These are phyloP conservation scores for Aradophagus sp. DNA, from an alignment of 1,140 invertebrate genomes.

Conservation along the genomic window DNA sequence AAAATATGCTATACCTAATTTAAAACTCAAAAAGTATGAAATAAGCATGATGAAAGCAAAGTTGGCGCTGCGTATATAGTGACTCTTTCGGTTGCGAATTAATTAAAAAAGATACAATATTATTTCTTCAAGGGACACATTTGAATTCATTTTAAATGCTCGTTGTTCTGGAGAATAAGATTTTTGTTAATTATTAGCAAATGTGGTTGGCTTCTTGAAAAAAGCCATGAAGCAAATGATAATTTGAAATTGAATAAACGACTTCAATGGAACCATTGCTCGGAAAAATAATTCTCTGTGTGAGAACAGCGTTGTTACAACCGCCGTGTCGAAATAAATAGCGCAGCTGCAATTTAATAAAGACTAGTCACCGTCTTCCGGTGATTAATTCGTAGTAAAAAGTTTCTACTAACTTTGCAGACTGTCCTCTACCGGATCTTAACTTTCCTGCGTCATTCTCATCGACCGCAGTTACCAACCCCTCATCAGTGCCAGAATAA, in stretches of 20 bases:
- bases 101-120: slow-evolving; percentile 33
- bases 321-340: slow-evolving; percentile 68
- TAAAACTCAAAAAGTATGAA: too few species aligned
- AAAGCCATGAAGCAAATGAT: slow-evolving; percentile 43
- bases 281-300: slow-evolving; percentile 56
- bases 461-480: slow-evolving; percentile 61
- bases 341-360: slow-evolving; percentile 72
- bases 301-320: slow-evolving; percentile 57
- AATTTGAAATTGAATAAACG: slow-evolving; percentile 51
- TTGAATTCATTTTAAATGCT: slow-evolving; percentile 41
- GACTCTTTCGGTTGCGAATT: slow-evolving; percentile 24
- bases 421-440: slow-evolving; percentile 68
- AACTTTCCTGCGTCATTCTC: slow-evolving; percentile 71
- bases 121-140: slow-evolving; percentile 27
- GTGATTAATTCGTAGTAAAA: slow-evolving; percentile 73
- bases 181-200: slow-evolving; percentile 48
- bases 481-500: slow-evolving; percentile 63
- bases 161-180: slow-evolving; percentile 33
- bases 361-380: slow-evolving; percentile 71
- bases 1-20: too few species aligned
- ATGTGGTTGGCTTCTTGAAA: slow-evolving; percentile 37
- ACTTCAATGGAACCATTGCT: slow-evolving; percentile 32
- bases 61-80: slow-evolving; percentile 31
- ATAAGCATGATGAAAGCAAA: slow-evolving; percentile 6
- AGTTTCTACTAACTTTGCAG: slow-evolving; percentile 71